Base-by-base conservation (phyloP, 1,140 invertebrate species). In the Aplysia californica region DNA sequence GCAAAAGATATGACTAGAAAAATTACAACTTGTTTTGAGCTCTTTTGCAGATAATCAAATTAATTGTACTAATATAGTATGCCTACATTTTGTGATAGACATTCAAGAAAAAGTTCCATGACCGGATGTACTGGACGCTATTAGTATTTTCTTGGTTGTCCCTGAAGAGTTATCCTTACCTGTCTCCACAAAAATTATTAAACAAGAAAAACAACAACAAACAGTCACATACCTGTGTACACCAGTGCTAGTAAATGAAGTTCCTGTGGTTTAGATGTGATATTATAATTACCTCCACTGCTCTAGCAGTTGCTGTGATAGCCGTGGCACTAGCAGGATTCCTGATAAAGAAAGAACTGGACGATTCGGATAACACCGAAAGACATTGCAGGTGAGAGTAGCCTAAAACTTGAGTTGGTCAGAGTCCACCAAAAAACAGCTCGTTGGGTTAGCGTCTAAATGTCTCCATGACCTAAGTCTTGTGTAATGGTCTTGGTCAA, bases 221-320 rank as follows among this genome's bases (percentile, higher is more conserved):
- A 2, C 23, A n/a, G 31, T 65, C 3, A 6, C 61, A 29, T 61
- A 6, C 26, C 18, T 61, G 18, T 10, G 26, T 61, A 6, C 18
- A 61, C 15, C 6, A 18, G 6, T 61, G 1, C 3, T 23, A 4
- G 10, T 68, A 23, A 77, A 80, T 80, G 79, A 73, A 76, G 61
- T 67, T 83, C 56, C 68, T 81, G 59, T 83, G 82, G 80, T 81
- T 83, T 64, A 77, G 71, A 64, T 83, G 82, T 67, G 73, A 81
- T 66, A 76, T 79, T 29, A 79, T 81, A n/a, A 77, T 83, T 64
- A 77, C 80, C 23, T 78, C 68, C 18, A 59, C 78, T 31, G 76
- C 75, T n/a, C 20, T 83, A 2, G 82, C 72, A 56, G 59, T 83
- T 35, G 18, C 50, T n/a, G 78, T 79, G 50, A 20, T 81, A n/a